Conservation (phyloP, 92 coral and sea anemone genomes). For the Meandrina meandrites region DNA sequence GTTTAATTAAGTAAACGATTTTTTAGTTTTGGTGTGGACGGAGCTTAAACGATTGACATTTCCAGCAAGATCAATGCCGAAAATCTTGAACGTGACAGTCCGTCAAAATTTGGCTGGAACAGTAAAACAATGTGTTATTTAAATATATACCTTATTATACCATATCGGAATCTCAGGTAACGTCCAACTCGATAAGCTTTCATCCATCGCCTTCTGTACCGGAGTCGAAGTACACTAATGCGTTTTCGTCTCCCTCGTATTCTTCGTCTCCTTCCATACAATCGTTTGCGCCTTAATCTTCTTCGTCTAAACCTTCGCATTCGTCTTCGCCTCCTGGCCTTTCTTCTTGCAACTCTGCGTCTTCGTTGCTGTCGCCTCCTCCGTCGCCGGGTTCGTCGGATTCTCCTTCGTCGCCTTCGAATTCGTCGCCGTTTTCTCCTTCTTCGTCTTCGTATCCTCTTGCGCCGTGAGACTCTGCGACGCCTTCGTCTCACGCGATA, state of each 20-base stretch:
- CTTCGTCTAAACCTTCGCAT: neutral
- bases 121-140: neutral
- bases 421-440: slow-evolving; percentile 15
- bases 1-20: too few species aligned
- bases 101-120: neutral
- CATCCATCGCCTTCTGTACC: slow-evolving; percentile 1
- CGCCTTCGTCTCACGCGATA: neutral
- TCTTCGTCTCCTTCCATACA: slow-evolving; percentile 12
- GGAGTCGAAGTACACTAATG: neutral
- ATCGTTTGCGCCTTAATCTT: neutral
- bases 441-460: slow-evolving; percentile 2
- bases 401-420: slow-evolving; percentile 16
- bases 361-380: slow-evolving; percentile 6
- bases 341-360: slow-evolving; percentile 16
- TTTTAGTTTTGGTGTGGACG: too few species aligned
- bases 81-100: neutral
- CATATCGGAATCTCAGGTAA: neutral
- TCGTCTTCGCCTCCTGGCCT: slow-evolving; percentile 1
- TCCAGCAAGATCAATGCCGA: too few species aligned
- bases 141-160: slow-evolving; percentile 17
- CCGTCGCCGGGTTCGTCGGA: slow-evolving; percentile 12
- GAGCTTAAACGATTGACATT: too few species aligned
- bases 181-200: slow-evolving; percentile 20
- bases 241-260: slow-evolving; percentile 1
- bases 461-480: slow-evolving; percentile 20